These are phyloP conservation scores for Pseudopipra pipra DNA, from an alignment of 2,113 vertebrate genomes.

Conservation along the genomic window DNA sequence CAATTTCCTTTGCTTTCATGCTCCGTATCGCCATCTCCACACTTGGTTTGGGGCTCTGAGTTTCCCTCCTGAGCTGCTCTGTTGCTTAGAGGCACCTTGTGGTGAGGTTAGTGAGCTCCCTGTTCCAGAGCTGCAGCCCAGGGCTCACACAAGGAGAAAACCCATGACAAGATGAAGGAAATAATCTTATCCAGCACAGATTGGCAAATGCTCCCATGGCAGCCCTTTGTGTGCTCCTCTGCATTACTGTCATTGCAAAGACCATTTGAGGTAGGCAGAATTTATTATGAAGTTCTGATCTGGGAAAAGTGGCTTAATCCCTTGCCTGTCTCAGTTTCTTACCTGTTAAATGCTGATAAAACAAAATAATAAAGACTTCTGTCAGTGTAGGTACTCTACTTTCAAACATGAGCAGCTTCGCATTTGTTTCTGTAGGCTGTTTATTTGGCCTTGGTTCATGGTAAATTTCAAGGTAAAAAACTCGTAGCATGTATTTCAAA, in stretches of 20 bases:
- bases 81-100: background rate
- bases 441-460: background rate
- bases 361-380: background rate
- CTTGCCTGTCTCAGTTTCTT: background rate
- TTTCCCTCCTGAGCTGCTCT: fast-evolving
- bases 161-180: background rate
- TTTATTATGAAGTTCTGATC: background rate
- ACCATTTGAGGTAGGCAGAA: background rate
- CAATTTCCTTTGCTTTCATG: background rate
- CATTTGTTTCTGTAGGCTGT: background rate
- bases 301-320: background rate
- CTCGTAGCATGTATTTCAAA: background rate
- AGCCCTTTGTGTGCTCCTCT: background rate
- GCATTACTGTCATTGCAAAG: background rate
- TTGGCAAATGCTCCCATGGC: background rate
- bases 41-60: background rate
- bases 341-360: background rate
- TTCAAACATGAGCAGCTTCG: background rate
- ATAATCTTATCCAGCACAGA: background rate
- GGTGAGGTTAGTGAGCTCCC: background rate
- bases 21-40: background rate
- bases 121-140: background rate
- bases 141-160: background rate
- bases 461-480: background rate
- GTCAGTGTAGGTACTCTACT: background rate